These are phyloP conservation scores for Petroica traversi DNA, from an alignment of 2,113 vertebrate species.

Conservation along the genomic window DNA sequence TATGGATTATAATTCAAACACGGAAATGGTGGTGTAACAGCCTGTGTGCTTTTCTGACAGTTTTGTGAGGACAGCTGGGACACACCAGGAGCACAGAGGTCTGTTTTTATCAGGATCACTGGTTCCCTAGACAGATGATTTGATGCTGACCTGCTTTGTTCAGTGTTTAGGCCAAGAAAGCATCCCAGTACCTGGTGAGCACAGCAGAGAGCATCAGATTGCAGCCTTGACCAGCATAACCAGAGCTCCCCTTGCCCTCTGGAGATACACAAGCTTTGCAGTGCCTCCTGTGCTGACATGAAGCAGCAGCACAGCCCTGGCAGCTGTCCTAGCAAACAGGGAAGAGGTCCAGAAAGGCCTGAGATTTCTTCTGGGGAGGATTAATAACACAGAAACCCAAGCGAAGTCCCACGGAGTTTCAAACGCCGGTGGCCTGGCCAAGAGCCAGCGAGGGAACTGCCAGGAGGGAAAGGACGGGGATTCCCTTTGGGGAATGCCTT, in stretches of 20 bases:
- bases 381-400: slow-evolving; percentile 52
- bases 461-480: neutral
- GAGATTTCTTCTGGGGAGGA: slow-evolving; percentile 47
- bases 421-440: slow-evolving; percentile 37
- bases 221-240: neutral
- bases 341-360: slow-evolving; percentile 53
- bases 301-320: neutral
- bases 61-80: neutral
- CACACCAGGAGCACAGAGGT: neutral
- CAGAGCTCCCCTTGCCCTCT: neutral
- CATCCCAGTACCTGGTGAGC: neutral
- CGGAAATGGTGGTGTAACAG: neutral
- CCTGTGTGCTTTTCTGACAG: fast-evolving
- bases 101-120: neutral
- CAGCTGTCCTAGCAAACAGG: slow-evolving; percentile 40
- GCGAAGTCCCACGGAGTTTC: neutral
- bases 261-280: neutral
- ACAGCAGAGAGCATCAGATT: neutral
- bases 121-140: neutral
- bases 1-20: neutral
- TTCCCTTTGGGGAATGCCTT: slow-evolving; percentile 7
- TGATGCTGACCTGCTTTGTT: neutral
- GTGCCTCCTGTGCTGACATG: slow-evolving; percentile 11
- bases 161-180: neutral
- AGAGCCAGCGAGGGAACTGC: slow-evolving; percentile 5